Percentiles rank a stretch among this genome's conserved stretches.
These are phyloP conservation scores for Tetrao urogallus DNA, from an alignment of 2,113 vertebrate genomes.

Conservation along the genomic window DNA sequence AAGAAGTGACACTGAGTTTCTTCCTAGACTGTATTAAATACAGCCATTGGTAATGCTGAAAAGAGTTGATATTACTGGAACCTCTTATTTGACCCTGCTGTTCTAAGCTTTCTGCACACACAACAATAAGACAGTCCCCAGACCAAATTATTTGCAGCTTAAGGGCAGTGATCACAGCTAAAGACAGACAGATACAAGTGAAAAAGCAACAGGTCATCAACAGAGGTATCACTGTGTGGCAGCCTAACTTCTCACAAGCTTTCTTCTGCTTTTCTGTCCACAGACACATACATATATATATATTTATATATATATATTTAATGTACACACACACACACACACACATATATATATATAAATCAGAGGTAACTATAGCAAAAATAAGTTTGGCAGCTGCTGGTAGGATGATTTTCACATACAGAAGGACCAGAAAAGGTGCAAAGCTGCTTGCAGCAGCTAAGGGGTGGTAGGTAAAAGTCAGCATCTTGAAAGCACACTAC, in stretches of 20 bases:
- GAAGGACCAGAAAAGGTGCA: not conserved
- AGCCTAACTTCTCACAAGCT: not conserved
- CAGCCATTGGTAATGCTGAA: not conserved
- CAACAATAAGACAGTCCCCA: not conserved
- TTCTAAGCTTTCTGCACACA: not conserved
- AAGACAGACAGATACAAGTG: not conserved
- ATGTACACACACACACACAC: too few species aligned
- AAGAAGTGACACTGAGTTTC: not conserved
- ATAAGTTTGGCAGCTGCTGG: not conserved
- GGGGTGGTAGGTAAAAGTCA: not conserved
- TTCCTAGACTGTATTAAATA: not conserved
- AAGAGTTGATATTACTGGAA: not conserved
- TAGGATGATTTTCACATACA: not conserved
- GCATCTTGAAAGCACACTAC: not conserved
- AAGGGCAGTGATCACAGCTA: not conserved
- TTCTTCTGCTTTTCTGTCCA: not conserved
- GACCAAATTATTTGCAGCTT: not conserved
- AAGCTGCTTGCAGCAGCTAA: not conserved
- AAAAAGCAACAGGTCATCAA: not conserved
- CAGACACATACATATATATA: too few species aligned
- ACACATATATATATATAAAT: not conserved
- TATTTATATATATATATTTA: not conserved
- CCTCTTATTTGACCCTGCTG: not conserved
- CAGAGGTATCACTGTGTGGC: not conserved
- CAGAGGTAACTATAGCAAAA: not conserved